Evolutionary conservation across 1,140 invertebrate genomes (phyloP).

Genomic region (Frieseomelitta varia): DNA sequence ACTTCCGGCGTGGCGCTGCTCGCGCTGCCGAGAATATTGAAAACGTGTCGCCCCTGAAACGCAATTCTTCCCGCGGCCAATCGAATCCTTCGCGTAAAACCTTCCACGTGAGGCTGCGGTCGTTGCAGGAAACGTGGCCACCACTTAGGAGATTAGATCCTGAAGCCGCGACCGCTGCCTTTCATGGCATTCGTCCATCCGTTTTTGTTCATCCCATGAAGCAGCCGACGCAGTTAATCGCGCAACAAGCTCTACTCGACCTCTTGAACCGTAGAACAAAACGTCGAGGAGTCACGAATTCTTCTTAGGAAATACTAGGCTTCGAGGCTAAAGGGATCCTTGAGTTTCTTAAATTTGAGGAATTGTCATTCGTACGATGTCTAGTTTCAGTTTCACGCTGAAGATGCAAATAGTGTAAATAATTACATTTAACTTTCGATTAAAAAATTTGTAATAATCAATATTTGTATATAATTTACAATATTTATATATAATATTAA

Average conservation of each 20-base stretch:
- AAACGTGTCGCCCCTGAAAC: slow-evolving; percentile 5
- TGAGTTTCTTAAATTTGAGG: too few species aligned
- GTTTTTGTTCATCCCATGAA: not conserved
- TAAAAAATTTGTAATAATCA: too few species aligned
- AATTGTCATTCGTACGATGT: too few species aligned
- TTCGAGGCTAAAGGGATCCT: too few species aligned
- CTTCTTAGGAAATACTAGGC: too few species aligned
- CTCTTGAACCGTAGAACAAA: not conserved
- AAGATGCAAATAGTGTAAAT: too few species aligned
- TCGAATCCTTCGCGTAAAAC: not conserved
- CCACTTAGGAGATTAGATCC: not conserved
- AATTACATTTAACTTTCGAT: too few species aligned
- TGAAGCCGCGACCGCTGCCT: not conserved
- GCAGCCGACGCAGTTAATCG: not conserved
- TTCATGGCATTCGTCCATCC: not conserved
- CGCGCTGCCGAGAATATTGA: slow-evolving; percentile 23
- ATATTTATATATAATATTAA: too few species aligned
- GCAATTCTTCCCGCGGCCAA: not conserved
- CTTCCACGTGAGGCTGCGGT: not conserved
- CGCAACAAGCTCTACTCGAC: not conserved
- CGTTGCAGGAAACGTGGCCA: not conserved
- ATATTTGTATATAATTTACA: too few species aligned
- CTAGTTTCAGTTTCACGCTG: too few species aligned
- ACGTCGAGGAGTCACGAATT: not conserved
- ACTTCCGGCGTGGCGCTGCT: slow-evolving; percentile 11